Base-by-base conservation (phyloP, 2,888 invertebrate species). In the Rhamnusium bicolor region DNA sequence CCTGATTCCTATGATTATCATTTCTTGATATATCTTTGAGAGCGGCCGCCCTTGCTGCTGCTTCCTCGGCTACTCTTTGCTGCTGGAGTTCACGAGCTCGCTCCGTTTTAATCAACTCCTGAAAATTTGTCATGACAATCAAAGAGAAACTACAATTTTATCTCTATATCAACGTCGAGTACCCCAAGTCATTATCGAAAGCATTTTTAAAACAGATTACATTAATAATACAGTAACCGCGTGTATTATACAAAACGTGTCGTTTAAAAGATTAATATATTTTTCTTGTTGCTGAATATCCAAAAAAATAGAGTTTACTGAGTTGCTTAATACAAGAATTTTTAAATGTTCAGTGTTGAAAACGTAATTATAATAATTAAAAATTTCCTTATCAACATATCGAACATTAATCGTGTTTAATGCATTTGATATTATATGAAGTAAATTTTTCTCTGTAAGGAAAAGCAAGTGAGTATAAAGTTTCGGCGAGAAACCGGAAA, bases 21-120 rank as follows among this genome's bases (percentile, higher is more conserved):
- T 66, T 27, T 73, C 75, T 76, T 0, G 91, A 90, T 54, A 85
- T 80, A 71, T 94, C 93, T 83, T 93, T 93, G 0, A 93, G 87
- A 1, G 89, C 90, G 0, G 91, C 89, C 2, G 90, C 89, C 56
- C 91, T 87, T 7, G 93, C 94, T 71, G 92, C 93, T 73, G 93
- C 90, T 85, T 94, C 94, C 79, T 95, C 95, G 0, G 92, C 92
- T 75, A 93, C 91, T 77, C 94, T 91, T 86, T 94, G 94, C 85
- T 94, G 91, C 82, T 94, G 92, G 74, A 95, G 88, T 83, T 95
- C 95, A 54, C 93, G 91, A 0, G 94, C 92, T 58, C 95, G 91
- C 84, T 96, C 95, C 29, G 93, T 93, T 65, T 93, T 91, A 81
- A 95, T 93, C 78, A 96, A 85, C 83, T 95, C 94, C 90, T 88